Base-by-base conservation (phyloP, 2,888 invertebrate species). In the Cryptus viduatorius region DNA sequence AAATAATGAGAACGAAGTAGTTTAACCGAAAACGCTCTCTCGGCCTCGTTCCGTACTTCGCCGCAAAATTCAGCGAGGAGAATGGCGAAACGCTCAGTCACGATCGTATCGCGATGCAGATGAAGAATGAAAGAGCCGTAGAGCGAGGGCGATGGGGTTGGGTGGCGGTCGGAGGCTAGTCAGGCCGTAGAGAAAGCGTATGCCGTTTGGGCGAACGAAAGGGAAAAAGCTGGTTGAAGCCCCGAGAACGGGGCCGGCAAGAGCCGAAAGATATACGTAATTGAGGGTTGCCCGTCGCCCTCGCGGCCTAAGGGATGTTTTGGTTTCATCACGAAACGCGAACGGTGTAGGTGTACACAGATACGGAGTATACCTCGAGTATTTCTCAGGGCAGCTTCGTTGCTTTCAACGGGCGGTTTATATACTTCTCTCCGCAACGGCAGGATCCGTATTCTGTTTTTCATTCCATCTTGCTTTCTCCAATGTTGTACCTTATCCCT, bases 221-320 rank as follows among this genome's bases (percentile, higher is more conserved):
- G 76, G 87, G 85, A 88, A 76, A 53, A 79, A 29, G 61, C 72
- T 84, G 65, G 73, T 7, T 67, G 67, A 44, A 44, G 44, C 10
- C 14, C 42, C 46, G 42, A 46, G 53, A 77, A 68, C 67, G 48
- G 48, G 75, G 73, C 71, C 73, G 78, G 69, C 65, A 59, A 59
- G 71, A 46, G 67, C 16, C 78, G 73, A 78, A 79, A 82, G 78
- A 82, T 84, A 84, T 79, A 90, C 88, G 90, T 90, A 91, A 91
- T 91, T 90, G 91, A 90, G 89, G 90, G 91, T 90, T 90, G 84
- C 89, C 88, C 89, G 86, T 88, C 87, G 88, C 84, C 79, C 85
- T 85, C 76, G 77, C 85, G 86, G 89, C 90, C 91, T 89, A 88
- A 89, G 92, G 92, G 92, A 90, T 92, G 91, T 93, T 93, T 92